Conservation (phyloP, 2,888 invertebrate species). For the Thymelicus acteon region DNA sequence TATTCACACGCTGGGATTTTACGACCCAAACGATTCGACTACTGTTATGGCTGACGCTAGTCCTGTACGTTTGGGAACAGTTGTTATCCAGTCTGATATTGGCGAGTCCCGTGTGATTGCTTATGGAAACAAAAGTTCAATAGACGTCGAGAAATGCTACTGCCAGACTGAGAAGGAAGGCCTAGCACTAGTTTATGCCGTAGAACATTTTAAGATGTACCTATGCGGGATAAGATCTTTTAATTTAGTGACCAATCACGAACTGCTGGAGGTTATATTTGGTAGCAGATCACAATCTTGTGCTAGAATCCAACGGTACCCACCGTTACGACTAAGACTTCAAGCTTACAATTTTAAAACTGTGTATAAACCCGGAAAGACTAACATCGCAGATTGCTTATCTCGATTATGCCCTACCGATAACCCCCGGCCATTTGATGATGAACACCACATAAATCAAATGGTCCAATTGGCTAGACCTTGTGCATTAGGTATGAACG, state of each 20-base stretch:
- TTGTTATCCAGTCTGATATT: constrained; percentile 33
- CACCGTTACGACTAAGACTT: no score
- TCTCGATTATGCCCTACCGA: neutral
- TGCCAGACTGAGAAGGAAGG: constrained; percentile 35
- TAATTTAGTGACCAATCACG: constrained; percentile 9
- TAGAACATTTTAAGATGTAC: constrained; percentile 30
- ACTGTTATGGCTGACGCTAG: constrained; percentile 32
- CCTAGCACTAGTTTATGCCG: constrained; percentile 5
- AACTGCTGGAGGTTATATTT: neutral
- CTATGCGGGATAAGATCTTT: constrained; percentile 40
- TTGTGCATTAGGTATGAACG: constrained; percentile 22
- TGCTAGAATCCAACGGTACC: neutral
- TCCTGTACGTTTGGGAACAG: constrained; percentile 32
- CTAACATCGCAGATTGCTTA: neutral
- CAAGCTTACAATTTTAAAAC: neutral
- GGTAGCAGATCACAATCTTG: constrained; percentile 39
- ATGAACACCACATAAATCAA: constrained; percentile 17
- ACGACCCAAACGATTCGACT: no score
- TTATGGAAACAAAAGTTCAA: constrained; percentile 31
- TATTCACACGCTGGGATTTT: no score
- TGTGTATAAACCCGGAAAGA: neutral
- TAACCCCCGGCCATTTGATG: no score
- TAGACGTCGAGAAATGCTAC: constrained; percentile 1
- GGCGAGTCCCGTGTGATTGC: constrained; percentile 30
- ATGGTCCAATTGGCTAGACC: constrained; percentile 29